phyloP scores from a whole-genome alignment of 1,140 invertebrate species.

The Doryteuthis pealeii region DNA sequence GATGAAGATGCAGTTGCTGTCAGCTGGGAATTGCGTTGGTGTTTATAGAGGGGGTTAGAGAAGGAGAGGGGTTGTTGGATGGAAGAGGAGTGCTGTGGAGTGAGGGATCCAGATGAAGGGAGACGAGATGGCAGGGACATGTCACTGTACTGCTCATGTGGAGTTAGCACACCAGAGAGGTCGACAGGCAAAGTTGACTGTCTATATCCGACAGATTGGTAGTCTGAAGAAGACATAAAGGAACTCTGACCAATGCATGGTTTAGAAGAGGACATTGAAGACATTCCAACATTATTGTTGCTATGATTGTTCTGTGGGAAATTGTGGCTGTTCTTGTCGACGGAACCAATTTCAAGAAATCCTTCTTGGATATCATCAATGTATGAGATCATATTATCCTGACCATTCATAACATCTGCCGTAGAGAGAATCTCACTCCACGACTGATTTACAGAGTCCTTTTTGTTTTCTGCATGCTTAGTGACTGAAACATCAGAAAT shows the following conservation, averaged over 20 bases:
- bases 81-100: constrained; percentile 24
- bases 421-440: constrained; percentile 56
- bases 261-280: constrained; percentile 39
- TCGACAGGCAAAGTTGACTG: constrained; percentile 88
- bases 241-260: constrained; percentile 75
- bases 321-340: constrained; percentile 13
- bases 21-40: constrained; percentile 30
- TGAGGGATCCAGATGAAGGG: constrained; percentile 18
- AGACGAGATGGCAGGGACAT: not conserved
- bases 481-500: constrained; percentile 47
- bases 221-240: constrained; percentile 83
- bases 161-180: not conserved
- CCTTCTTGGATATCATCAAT: constrained; percentile 48
- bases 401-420: constrained; percentile 48
- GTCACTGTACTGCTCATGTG: constrained; percentile 15
- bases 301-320: constrained; percentile 40
- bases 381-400: constrained; percentile 55
- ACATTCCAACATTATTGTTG: not conserved
- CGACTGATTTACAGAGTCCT: constrained; percentile 46
- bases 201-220: constrained; percentile 88
- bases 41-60: constrained; percentile 79
- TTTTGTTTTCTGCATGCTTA: constrained; percentile 27
- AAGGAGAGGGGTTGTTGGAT: constrained; percentile 74
- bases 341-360: constrained; percentile 37
- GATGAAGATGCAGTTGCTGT: constrained; percentile 24